A percentile compares a stretch with the other conserved stretches of the same genome.
Conservation (phyloP, 2,888 invertebrate species). For the Graphium colonna region DNA sequence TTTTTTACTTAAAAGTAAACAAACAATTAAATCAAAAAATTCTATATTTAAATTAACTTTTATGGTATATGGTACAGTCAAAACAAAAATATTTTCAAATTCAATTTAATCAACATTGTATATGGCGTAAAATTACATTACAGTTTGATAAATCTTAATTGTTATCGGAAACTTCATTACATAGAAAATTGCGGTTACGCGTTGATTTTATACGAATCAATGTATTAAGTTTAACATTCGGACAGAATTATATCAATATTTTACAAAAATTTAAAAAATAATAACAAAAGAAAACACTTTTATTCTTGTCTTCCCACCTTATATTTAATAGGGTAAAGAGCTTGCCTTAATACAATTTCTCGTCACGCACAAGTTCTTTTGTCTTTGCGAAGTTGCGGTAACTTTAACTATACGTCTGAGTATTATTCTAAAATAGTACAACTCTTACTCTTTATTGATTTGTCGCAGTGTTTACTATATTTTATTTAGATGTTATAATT, state of each 20-base stretch:
- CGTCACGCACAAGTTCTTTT: conserved; percentile 14
- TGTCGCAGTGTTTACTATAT: too few relatives aligned
- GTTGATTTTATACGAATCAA: too few relatives aligned
- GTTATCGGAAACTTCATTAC: conserved; percentile 6
- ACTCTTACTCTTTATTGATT: too few relatives aligned
- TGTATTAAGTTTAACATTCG: too few relatives aligned
- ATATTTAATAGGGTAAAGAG: neutral
- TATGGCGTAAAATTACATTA: conserved; percentile 13
- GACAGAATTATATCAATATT: too few relatives aligned
- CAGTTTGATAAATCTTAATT: conserved; percentile 5
- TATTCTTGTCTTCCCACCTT: too few relatives aligned
- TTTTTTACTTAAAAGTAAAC: conserved; percentile 1
- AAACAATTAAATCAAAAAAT: conserved; percentile 1
- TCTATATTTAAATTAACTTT: neutral
- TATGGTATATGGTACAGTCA: conserved; percentile 5
- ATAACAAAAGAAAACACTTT: too few relatives aligned
- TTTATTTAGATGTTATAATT: too few relatives aligned
- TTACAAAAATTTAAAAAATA: too few relatives aligned
- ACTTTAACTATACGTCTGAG: too few relatives aligned
- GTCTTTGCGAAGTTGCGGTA: conserved; percentile 12
- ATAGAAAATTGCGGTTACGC: too few relatives aligned
- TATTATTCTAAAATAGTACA: too few relatives aligned
- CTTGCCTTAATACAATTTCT: conserved; percentile 7
- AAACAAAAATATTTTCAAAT: neutral
- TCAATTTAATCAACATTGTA: conserved; percentile 2